Evolutionary conservation across 2,888 invertebrate species (phyloP).

Genomic region (Lithosia quadra): DNA sequence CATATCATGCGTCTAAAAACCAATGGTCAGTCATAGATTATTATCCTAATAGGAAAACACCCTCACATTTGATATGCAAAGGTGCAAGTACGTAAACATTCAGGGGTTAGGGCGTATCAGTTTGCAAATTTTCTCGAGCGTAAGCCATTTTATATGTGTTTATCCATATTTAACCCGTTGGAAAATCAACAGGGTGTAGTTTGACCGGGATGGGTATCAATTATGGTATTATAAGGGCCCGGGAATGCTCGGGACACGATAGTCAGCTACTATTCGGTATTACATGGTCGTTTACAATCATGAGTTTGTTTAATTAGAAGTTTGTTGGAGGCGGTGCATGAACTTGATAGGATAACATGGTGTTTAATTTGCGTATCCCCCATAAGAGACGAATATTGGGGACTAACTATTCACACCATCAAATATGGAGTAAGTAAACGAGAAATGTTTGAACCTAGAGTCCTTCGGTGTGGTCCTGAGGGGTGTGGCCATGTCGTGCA

Average conservation of each 20-base stretch:
- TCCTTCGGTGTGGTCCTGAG: not conserved
- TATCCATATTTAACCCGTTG: constrained; percentile 41
- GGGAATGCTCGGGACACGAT: constrained; percentile 4
- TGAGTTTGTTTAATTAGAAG: constrained; percentile 12
- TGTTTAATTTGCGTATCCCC: not conserved
- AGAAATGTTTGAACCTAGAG: not conserved
- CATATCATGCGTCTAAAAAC: not conserved
- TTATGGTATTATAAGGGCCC: constrained; percentile 33
- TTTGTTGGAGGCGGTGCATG: not conserved
- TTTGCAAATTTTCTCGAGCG: constrained; percentile 42
- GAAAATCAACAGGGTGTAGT: constrained; percentile 40
- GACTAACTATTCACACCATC: not conserved
- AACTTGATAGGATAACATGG: not conserved
- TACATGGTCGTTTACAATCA: constrained; percentile 12
- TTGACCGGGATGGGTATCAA: constrained; percentile 28
- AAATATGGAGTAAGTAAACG: not conserved
- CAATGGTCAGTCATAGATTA: constrained; percentile 9
- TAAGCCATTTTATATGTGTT: constrained; percentile 42
- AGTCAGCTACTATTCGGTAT: constrained; percentile 16
- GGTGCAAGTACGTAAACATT: constrained; percentile 31
- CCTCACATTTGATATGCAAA: constrained; percentile 27
- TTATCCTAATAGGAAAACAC: constrained; percentile 10
- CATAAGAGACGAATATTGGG: not conserved
- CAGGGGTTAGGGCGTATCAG: constrained; percentile 21
- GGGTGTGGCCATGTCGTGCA: not conserved